A percentile compares a stretch with the other conserved stretches of the same genome.
Evolutionary conservation across 2,113 vertebrate genomes (phyloP).

Genomic region (Gila orcuttii): DNA sequence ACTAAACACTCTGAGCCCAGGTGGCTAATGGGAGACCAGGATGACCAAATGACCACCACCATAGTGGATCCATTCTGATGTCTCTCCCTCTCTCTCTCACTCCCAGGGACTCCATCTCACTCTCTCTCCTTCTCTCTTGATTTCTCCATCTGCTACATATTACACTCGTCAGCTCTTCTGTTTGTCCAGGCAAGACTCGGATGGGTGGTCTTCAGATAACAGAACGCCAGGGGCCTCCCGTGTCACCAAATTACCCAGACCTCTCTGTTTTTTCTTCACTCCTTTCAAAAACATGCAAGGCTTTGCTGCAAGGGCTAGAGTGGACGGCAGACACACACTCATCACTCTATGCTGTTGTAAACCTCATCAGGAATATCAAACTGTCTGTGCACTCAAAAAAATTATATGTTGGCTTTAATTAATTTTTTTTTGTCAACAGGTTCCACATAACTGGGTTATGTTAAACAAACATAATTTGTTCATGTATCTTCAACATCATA

Average conservation of each 20-base stretch:
- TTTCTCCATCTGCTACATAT: conserved; percentile 80
- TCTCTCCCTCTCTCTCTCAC: conserved; percentile 31
- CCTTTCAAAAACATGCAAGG: conserved; percentile 40
- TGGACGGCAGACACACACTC: conserved; percentile 7
- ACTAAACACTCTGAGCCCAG: conserved; percentile 78
- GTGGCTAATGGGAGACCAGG: conserved; percentile 78
- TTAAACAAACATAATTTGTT: no score
- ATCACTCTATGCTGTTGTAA: conserved; percentile 13
- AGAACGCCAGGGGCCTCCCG: conserved; percentile 54
- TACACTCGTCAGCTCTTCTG: conserved; percentile 71
- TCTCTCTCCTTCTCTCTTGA: conserved; percentile 53
- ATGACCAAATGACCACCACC: conserved; percentile 80
- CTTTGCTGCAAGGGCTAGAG: conserved; percentile 8
- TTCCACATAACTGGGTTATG: no score
- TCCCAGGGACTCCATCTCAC: conserved; percentile 11
- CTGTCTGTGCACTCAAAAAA: no score
- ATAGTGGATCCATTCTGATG: conserved; percentile 67
- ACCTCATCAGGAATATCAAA: conserved; percentile 8
- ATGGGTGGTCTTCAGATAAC: conserved; percentile 78
- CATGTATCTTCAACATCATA: no score
- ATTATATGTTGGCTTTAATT: no score
- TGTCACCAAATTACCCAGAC: conserved; percentile 63
- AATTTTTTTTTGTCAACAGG: no score
- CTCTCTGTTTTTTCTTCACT: conserved; percentile 49
- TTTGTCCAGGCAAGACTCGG: conserved; percentile 72